phyloP scores from a whole-genome alignment of 2,113 vertebrate species.

The Larimichthys polyactis region DNA sequence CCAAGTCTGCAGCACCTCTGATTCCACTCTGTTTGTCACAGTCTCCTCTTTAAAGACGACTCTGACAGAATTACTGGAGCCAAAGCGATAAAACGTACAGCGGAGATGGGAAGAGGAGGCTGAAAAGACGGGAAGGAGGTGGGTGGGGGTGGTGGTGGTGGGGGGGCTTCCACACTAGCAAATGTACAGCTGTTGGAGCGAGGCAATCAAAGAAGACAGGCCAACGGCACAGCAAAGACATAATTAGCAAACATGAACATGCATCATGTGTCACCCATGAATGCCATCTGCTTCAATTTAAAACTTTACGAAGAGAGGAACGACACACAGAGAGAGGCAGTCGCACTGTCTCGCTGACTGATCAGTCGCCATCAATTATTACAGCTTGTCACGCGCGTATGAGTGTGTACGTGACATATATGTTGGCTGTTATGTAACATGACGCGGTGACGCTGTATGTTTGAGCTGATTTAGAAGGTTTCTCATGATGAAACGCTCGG shows the following conservation, averaged over 20 bases:
- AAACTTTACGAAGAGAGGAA: constrained; percentile 24
- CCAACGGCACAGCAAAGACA: constrained; percentile 48
- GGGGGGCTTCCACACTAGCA: background rate
- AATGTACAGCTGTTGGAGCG: constrained; percentile 45
- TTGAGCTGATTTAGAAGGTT: background rate
- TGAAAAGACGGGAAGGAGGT: background rate
- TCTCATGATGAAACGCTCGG: background rate
- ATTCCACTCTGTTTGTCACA: constrained; percentile 26
- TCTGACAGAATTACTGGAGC: constrained; percentile 20
- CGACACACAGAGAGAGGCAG: background rate
- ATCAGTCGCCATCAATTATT: background rate
- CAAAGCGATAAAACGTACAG: background rate
- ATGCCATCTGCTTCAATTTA: constrained; percentile 58
- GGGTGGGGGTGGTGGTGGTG: background rate
- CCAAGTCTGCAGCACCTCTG: background rate
- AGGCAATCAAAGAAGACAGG: constrained; percentile 60
- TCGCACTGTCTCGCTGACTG: no score
- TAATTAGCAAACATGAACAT: constrained; percentile 68
- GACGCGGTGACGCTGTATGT: background rate
- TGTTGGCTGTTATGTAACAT: background rate
- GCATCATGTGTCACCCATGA: constrained; percentile 58
- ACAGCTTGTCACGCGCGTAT: background rate
- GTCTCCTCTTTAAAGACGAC: constrained; percentile 21
- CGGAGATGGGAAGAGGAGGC: background rate
- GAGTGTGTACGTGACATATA: no score